Evolutionary conservation across 2,888 invertebrate species (phyloP).

Genomic region (Lochmaea crataegi): DNA sequence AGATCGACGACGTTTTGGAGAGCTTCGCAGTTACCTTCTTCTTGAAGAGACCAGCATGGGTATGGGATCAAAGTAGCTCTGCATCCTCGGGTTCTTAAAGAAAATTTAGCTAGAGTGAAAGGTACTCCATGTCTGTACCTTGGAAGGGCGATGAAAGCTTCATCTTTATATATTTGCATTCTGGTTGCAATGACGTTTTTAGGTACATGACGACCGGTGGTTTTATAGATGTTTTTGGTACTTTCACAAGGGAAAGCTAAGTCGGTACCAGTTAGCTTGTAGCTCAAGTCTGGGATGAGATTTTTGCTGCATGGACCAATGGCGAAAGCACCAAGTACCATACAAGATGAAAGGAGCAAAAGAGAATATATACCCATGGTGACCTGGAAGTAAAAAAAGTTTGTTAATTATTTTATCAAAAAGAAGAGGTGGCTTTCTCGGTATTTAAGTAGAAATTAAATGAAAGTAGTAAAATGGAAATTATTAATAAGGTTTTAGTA

Average conservation of each 20-base stretch:
- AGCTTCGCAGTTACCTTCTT: conserved; percentile 72
- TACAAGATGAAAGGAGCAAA: conserved; percentile 30
- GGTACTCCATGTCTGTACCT: conserved; percentile 75
- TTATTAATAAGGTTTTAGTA: too few species aligned
- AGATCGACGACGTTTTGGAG: conserved; percentile 80
- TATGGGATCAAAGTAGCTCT: conserved; percentile 69
- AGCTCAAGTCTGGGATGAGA: conserved; percentile 57
- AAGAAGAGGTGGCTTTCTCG: too few species aligned
- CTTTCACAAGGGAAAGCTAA: conserved; percentile 57
- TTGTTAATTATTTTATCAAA: not conserved
- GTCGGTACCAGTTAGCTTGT: conserved; percentile 53
- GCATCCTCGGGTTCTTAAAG: conserved; percentile 65
- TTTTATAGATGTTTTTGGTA: conserved; percentile 69
- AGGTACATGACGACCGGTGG: conserved; percentile 69
- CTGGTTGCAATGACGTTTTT: conserved; percentile 73
- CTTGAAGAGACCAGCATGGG: conserved; percentile 74
- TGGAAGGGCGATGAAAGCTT: conserved; percentile 70
- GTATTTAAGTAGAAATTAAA: too few species aligned
- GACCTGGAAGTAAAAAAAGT: conserved; percentile 35
- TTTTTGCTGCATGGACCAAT: conserved; percentile 43
- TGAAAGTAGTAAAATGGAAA: too few species aligned
- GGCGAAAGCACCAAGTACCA: conserved; percentile 47
- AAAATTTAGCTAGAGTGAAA: conserved; percentile 73
- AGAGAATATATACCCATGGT: conserved; percentile 44
- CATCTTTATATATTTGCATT: conserved; percentile 69